phyloP scores from a whole-genome alignment of 2,888 invertebrate species.

The Selenia dentaria region DNA sequence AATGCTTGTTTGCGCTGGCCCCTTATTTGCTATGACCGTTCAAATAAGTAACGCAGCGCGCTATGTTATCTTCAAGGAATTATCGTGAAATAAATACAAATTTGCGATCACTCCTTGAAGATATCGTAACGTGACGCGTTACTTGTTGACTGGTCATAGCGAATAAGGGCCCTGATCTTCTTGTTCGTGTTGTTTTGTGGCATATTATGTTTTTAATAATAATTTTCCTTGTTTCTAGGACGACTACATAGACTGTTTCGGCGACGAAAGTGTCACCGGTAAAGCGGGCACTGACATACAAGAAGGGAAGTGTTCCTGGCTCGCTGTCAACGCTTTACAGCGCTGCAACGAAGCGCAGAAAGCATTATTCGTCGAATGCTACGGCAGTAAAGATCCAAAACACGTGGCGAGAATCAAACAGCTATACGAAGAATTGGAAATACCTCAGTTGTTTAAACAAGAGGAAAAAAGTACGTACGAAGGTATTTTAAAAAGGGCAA shows the following conservation, averaged over 20 bases:
- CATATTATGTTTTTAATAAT: too few species aligned
- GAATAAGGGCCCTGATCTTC: too few species aligned
- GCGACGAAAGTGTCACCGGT: slow-evolving; percentile 79
- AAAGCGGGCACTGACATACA: slow-evolving; percentile 59
- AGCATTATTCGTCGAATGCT: slow-evolving; percentile 88
- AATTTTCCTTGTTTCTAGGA: slow-evolving; percentile 74
- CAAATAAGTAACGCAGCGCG: too few species aligned
- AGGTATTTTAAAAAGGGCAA: slow-evolving; percentile 88
- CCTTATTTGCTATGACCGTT: too few species aligned
- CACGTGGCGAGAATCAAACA: slow-evolving; percentile 78
- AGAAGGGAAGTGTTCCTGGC: slow-evolving; percentile 97
- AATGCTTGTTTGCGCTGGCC: too few species aligned
- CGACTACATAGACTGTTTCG: slow-evolving; percentile 94
- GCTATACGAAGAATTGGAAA: slow-evolving; percentile 84
- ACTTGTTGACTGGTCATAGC: too few species aligned
- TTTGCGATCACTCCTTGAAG: too few species aligned
- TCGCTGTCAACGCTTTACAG: slow-evolving; percentile 87
- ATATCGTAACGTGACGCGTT: too few species aligned
- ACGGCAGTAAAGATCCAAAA: slow-evolving; percentile 87
- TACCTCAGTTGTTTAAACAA: slow-evolving; percentile 87
- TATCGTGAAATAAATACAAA: too few species aligned
- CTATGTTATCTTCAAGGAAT: too few species aligned
- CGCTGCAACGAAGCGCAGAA: slow-evolving; percentile 89
- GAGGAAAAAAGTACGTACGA: slow-evolving; percentile 91
- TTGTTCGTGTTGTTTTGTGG: too few species aligned